phyloP scores from a whole-genome alignment of 2,797 vertebrate genomes.

The Schizopygopsis malacanthus region DNA sequence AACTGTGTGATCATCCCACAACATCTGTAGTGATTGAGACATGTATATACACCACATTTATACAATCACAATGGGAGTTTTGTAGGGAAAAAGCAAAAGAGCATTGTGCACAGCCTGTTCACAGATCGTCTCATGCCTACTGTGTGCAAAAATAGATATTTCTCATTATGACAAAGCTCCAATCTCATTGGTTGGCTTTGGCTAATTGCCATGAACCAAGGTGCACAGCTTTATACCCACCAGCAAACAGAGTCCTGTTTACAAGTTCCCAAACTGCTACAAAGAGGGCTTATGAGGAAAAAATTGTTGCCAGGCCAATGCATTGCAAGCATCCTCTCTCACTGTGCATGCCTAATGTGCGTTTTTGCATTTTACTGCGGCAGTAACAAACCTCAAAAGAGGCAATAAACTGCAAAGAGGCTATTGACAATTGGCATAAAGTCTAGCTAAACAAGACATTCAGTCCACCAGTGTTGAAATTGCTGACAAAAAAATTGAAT shows the following conservation, averaged over 20 bases:
- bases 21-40: neutral
- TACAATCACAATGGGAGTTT: neutral
- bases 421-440: constrained; percentile 26
- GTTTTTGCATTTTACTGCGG: constrained; percentile 5
- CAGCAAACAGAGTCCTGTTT: neutral
- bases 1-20: neutral
- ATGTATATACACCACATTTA: neutral
- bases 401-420: constrained; percentile 32
- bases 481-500: neutral
- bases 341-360: constrained; percentile 6
- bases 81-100: neutral
- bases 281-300: neutral
- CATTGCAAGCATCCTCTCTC: neutral
- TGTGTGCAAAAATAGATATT: too few species aligned
- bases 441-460: constrained; percentile 35
- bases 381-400: constrained; percentile 32
- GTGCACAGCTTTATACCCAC: neutral
- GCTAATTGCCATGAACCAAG: neutral
- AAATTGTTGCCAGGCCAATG: neutral
- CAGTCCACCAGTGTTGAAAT: constrained; percentile 12
- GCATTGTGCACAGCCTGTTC: neutral
- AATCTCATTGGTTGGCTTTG: neutral
- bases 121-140: neutral
- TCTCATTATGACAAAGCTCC: neutral
- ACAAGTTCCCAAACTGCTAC: neutral